Percentiles rank a stretch among this genome's conserved stretches.
Conservation (phyloP, 2,113 vertebrate genomes). For the Rhipidura dahli region DNA sequence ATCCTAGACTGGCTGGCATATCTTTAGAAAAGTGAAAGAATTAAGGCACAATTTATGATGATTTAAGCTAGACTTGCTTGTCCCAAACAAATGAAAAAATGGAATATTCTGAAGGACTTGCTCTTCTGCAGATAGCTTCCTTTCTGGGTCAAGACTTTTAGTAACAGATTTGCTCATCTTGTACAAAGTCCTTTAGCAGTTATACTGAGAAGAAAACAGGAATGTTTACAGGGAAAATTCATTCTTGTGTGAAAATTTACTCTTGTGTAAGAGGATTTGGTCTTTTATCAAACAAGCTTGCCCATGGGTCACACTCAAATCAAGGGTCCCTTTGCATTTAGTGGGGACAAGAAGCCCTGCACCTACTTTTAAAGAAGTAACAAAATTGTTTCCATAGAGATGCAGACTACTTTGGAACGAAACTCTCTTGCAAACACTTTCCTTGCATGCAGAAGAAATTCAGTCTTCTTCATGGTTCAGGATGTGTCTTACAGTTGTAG, state of each 20-base stretch:
- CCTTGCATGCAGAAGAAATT: neutral
- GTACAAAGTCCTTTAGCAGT: neutral
- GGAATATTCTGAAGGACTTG: neutral
- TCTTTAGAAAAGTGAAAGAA: neutral
- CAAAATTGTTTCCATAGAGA: neutral
- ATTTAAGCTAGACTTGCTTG: neutral
- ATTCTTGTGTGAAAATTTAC: neutral
- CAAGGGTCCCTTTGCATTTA: neutral
- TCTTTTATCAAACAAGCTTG: neutral
- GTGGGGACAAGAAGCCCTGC: neutral
- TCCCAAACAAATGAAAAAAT: neutral
- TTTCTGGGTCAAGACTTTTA: neutral
- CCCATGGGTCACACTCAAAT: neutral
- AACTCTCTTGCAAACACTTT: neutral
- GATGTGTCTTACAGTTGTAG: neutral
- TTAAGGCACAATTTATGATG: neutral
- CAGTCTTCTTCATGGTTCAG: neutral
- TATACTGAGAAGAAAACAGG: neutral
- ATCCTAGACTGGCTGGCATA: neutral
- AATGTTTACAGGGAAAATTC: neutral
- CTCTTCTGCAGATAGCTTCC: neutral
- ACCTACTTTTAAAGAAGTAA: neutral
- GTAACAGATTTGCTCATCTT: neutral
- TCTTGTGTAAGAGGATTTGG: neutral
- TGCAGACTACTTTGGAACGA: neutral